Base-by-base conservation (phyloP, 1,140 invertebrate genomes). In the Mamestra configurata region DNA sequence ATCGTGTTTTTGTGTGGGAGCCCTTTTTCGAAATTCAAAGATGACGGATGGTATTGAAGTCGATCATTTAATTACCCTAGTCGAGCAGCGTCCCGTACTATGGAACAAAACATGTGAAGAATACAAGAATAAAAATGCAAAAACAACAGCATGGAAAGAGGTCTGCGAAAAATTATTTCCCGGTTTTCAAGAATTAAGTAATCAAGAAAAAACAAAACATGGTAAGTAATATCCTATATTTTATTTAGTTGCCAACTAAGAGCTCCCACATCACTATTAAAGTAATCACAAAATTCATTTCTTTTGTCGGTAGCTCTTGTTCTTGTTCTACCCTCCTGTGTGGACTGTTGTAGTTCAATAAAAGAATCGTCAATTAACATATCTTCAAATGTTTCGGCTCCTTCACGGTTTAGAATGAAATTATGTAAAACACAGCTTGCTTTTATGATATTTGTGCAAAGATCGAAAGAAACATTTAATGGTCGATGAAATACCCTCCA, bases 371-470 rank as follows among this genome's bases (percentile, higher is more conserved):
- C 80, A 57, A 84, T 77, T 43, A 82, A 71, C 59, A 82, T 79
- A 55, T 84, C 80, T 68, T 59, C 66, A 75, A 57, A 43, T 6
- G 70, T 70, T 53, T 80, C 27, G 75, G 66, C 24, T 72, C 64
- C 83, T 77, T 84, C 83, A 18, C 83, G 81, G 24, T 80, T 81
- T 15, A 81, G 5, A 37, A 85, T 73, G 80, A 83, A 83, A 59
- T 85, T 85, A 53, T 81, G 79, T 81, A 85, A 46, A 70, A 85
- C 55, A 24, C 82, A 85, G 77, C 82, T 79, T 51, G 82, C 85
- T 76, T 86, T 84, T 20, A 84, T 53, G 79, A 86, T 84, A 22
- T 84, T 77, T 71, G 51, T 82, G 43, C 77, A 72, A 81, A 86
- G 80, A 72, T 83, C 70, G 68, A 72, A 80, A 68, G 49, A 72